These are phyloP conservation scores for Cheilosia variabilis DNA, from an alignment of 2,888 invertebrate genomes.

Conservation along the genomic window DNA sequence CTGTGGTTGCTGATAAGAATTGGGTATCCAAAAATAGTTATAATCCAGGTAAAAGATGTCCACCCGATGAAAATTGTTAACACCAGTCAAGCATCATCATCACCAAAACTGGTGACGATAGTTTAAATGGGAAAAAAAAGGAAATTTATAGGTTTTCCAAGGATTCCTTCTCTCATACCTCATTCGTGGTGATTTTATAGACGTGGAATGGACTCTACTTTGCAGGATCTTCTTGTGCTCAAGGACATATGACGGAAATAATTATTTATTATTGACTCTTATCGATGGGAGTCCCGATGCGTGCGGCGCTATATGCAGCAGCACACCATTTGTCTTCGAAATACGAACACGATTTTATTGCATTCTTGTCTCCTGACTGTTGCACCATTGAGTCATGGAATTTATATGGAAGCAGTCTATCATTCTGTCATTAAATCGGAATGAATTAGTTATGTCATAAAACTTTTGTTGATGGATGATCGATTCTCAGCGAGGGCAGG, in stretches of 20 bases:
- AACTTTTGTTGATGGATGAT: slow-evolving; percentile 40
- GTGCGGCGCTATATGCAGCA: slow-evolving; percentile 46
- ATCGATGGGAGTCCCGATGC: slow-evolving; percentile 63
- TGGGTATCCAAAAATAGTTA: slow-evolving; percentile 54
- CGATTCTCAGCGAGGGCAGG: not conserved
- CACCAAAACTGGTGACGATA: slow-evolving; percentile 34
- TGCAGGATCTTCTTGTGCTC: slow-evolving; percentile 47
- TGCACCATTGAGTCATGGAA: slow-evolving; percentile 58
- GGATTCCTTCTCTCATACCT: slow-evolving; percentile 39
- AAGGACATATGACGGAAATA: slow-evolving; percentile 71
- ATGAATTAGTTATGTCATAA: slow-evolving; percentile 66
- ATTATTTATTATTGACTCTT: slow-evolving; percentile 72
- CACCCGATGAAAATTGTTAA: slow-evolving; percentile 23
- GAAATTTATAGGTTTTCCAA: slow-evolving; percentile 67
- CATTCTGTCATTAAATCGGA: slow-evolving; percentile 70
- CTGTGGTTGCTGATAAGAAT: slow-evolving; percentile 68
- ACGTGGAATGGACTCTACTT: slow-evolving; percentile 20
- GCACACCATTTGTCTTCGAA: slow-evolving; percentile 56
- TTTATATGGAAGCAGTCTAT: slow-evolving; percentile 64
- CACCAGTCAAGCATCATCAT: slow-evolving; percentile 42
- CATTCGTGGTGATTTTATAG: slow-evolving; percentile 31
- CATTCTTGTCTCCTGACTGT: slow-evolving; percentile 59
- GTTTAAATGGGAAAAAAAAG: slow-evolving; percentile 22
- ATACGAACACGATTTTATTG: slow-evolving; percentile 53
- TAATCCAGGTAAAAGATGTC: slow-evolving; percentile 55